Evolutionary conservation across 2,888 invertebrate species (phyloP).

Genomic region (Argyresthia albistria): DNA sequence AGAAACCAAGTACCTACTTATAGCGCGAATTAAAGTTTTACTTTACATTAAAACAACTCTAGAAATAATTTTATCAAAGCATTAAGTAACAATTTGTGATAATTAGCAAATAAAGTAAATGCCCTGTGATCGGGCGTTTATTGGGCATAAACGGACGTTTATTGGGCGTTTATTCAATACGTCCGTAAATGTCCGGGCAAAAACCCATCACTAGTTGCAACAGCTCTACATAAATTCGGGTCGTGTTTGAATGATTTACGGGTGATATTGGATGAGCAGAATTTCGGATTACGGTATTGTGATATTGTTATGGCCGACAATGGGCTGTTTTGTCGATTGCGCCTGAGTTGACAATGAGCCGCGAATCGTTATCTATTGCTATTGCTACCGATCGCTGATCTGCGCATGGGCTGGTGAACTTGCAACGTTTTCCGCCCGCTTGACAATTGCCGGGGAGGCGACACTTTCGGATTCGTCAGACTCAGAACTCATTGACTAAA

Average conservation of each 20-base stretch:
- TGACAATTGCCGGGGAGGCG: slow-evolving; percentile 10
- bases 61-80: too few relatives aligned
- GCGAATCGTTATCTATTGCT: background rate
- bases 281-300: background rate
- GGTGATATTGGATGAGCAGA: slow-evolving; percentile 22
- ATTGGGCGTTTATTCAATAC: too few relatives aligned
- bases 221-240: background rate
- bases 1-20: too few relatives aligned
- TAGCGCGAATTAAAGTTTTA: too few relatives aligned
- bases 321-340: slow-evolving; percentile 1
- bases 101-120: too few relatives aligned
- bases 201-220: too few relatives aligned
- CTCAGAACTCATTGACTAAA: too few relatives aligned
- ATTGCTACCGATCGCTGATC: background rate
- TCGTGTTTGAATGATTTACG: background rate
- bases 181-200: too few relatives aligned
- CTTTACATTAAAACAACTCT: too few relatives aligned
- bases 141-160: too few relatives aligned
- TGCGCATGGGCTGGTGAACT: background rate
- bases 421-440: background rate
- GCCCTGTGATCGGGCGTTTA: too few relatives aligned
- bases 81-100: too few relatives aligned
- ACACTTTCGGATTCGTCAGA: background rate
- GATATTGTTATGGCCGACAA: slow-evolving; percentile 6
- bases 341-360: background rate